Base-by-base conservation (phyloP, 2,113 vertebrate species). In the Pelobates fuscus region DNA sequence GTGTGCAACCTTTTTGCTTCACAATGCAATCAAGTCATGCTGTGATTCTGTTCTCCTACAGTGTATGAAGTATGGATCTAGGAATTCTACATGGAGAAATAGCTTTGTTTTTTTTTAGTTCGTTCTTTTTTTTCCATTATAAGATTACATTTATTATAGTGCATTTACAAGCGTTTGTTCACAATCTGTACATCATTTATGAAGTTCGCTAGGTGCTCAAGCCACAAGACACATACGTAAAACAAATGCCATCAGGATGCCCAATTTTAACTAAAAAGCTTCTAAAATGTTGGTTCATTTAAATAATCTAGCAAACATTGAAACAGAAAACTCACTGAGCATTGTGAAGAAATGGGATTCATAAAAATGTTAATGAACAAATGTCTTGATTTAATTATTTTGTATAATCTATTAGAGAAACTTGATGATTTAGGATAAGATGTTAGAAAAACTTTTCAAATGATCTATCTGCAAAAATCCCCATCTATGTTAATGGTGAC, bases 1-100 rank as follows among this genome's bases (percentile, higher is more conserved):
- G 71, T 75, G 71, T 75, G 71, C 71, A 75, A 75, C 71, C 71
- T 75, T 75, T 66, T 49, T 67, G 71, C 57, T 67, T 66, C 71
- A 75, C 71, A 75, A 75, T 67, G 65, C 71, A 75, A 75, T 75
- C 71, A 66, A 75, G 58, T 75, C 71, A 75, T 67, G 71, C 63
- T 75, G 71, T 44, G 71, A 75, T 67, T 75, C 59, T 75, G 71
- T 75, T 75, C 71, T 67, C 71, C 71, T 57, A 59, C 71, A 66
- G 71, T 75, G 71, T 67, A 75, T 58, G 71, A 75, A 67, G 67
- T 75, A 75, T 66, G 63, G 71, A 75, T 75, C 63, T 75, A 26
- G 63, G 52, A 67, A 67, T 67, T 59, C 63, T 23, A 32, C 25
- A 27, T 58, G 29, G 18, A 75, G 23, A 74, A 67, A 75, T 66